Conservation (phyloP, 2,113 vertebrate species). For the Elaphurus davidianus region DNA sequence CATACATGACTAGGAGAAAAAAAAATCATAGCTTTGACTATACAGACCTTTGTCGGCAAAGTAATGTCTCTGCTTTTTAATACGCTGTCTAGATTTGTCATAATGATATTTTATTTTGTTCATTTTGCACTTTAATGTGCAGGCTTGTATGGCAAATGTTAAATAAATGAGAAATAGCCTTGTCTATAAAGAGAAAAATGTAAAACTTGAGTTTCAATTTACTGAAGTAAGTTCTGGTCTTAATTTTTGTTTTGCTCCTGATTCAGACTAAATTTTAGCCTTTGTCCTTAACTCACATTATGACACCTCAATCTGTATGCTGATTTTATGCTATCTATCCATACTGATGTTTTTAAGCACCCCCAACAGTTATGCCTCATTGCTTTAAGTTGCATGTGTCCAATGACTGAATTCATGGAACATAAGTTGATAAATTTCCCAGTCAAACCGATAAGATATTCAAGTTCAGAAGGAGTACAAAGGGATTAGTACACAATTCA, state of each 20-base stretch:
- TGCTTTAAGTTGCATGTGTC: neutral
- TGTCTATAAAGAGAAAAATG: neutral
- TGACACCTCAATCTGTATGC: neutral
- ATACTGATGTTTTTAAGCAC: neutral
- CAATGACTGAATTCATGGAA: slow-evolving; percentile 27
- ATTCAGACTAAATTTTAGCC: neutral
- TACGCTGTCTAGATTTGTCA: neutral
- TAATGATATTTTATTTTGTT: neutral
- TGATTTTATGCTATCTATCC: neutral
- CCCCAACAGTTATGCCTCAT: neutral
- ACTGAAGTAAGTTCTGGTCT: neutral
- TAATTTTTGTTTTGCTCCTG: neutral
- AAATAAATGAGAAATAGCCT: neutral
- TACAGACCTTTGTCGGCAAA: neutral
- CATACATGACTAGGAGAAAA: neutral
- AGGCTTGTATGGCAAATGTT: neutral
- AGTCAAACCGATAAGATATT: slow-evolving; percentile 9
- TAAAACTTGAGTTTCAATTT: neutral
- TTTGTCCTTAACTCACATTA: neutral
- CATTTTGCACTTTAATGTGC: neutral
- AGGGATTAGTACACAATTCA: slow-evolving; percentile 33
- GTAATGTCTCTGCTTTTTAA: neutral
- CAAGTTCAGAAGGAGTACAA: neutral
- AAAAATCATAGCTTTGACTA: neutral
- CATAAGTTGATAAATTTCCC: slow-evolving; percentile 21